phyloP scores from a whole-genome alignment of 2,888 invertebrate genomes.

The Dastarcus helophoroides region DNA sequence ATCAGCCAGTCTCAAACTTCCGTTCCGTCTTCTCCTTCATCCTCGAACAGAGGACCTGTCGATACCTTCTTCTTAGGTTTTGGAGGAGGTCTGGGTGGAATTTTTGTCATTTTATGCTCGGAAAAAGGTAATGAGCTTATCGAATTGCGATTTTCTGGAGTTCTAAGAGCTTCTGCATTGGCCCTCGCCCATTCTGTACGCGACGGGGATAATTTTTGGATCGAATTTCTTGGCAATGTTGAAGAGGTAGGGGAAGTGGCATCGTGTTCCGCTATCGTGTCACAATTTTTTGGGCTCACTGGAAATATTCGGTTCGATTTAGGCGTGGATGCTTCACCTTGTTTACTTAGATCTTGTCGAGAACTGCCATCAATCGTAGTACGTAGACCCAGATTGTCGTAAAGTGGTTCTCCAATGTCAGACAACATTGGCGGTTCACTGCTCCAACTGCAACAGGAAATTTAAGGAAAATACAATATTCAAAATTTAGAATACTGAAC shows the following conservation, averaged over 20 bases:
- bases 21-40: slow-evolving; percentile 81
- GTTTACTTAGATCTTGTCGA: slow-evolving; percentile 63
- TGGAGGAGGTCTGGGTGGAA: slow-evolving; percentile 74
- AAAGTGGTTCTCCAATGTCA: slow-evolving; percentile 57
- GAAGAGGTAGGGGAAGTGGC: slow-evolving; percentile 40
- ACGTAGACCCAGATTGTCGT: slow-evolving; percentile 74
- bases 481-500: too few species aligned
- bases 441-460: too few species aligned
- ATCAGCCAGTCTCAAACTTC: slow-evolving; percentile 58
- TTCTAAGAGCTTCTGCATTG: slow-evolving; percentile 37
- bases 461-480: too few species aligned
- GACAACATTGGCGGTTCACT: slow-evolving; percentile 44
- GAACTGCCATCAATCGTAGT: slow-evolving; percentile 83
- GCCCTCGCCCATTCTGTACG: slow-evolving; percentile 31
- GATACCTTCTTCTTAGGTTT: slow-evolving; percentile 69
- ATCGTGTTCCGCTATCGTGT: slow-evolving; percentile 43
- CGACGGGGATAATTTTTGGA: slow-evolving; percentile 24
- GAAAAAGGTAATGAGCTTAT: slow-evolving; percentile 21
- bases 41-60: slow-evolving; percentile 70
- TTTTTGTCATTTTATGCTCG: slow-evolving; percentile 34
- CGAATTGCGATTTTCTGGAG: slow-evolving; percentile 38
- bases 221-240: slow-evolving; percentile 31
- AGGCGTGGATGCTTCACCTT: slow-evolving; percentile 40
- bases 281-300: slow-evolving; percentile 36
- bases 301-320: slow-evolving; percentile 36